Evolutionary conservation across 2,888 invertebrate genomes (phyloP).

Genomic region (Syrista parreyssii): DNA sequence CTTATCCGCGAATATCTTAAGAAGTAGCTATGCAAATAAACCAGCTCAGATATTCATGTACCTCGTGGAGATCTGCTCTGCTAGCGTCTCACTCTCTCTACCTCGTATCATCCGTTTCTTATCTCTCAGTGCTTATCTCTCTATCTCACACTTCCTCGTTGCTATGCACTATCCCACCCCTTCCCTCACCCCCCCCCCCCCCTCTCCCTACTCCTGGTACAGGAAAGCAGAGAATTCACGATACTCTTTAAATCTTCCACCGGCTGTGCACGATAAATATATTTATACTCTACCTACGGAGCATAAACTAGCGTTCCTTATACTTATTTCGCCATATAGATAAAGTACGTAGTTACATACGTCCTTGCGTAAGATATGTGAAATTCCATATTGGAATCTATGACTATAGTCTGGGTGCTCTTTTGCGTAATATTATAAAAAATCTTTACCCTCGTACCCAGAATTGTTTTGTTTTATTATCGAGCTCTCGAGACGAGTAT

Average conservation of each 20-base stretch:
- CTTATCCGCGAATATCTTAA: slow-evolving; percentile 39
- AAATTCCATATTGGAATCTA: background rate
- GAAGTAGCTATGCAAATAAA: slow-evolving; percentile 44
- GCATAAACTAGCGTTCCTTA: slow-evolving; percentile 12
- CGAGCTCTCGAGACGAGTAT: background rate
- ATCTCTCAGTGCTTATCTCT: slow-evolving; percentile 1
- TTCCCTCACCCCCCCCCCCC: background rate
- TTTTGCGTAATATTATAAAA: background rate
- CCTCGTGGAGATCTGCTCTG: slow-evolving; percentile 16
- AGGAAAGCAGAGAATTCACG: slow-evolving; percentile 19
- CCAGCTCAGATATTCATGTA: slow-evolving; percentile 42
- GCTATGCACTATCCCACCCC: background rate
- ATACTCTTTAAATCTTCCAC: slow-evolving; percentile 32
- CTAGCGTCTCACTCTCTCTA: slow-evolving; percentile 12
- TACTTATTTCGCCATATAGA: background rate
- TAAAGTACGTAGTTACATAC: background rate
- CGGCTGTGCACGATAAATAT: slow-evolving; percentile 34
- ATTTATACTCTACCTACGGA: slow-evolving; percentile 29
- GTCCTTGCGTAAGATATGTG: background rate
- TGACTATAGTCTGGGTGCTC: background rate
- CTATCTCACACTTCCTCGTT: background rate
- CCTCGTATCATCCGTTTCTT: background rate
- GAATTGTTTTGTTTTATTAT: background rate
- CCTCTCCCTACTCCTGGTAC: background rate
- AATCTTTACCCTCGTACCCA: background rate